Conservation (phyloP, 2,797 vertebrate species). For the Bucorvus abyssinicus region DNA sequence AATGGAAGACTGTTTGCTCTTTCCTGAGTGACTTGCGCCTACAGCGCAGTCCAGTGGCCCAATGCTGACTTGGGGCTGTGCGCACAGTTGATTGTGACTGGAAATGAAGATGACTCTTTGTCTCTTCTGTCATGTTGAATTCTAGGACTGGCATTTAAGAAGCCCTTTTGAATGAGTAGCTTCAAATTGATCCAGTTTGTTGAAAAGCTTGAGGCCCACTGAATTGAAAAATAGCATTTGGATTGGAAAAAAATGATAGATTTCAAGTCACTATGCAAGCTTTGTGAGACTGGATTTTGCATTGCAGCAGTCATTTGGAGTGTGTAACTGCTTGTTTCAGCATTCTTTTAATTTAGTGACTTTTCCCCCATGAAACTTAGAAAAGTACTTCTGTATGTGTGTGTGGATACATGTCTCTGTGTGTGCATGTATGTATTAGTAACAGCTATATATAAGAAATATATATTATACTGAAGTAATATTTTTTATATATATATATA, state of each 20-base stretch:
- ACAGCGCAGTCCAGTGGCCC: background rate
- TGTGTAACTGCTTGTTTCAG: conserved; percentile 37
- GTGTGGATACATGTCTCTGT: rapidly evolving
- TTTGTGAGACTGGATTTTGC: background rate
- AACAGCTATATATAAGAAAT: background rate
- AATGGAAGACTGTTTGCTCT: background rate
- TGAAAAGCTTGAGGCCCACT: conserved; percentile 46
- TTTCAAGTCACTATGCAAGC: background rate
- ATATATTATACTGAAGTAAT: too few relatives aligned
- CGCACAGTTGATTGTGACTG: conserved; percentile 41
- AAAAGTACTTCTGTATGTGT: background rate
- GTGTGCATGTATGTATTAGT: background rate
- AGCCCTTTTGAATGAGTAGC: conserved; percentile 66
- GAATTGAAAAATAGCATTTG: conserved; percentile 67
- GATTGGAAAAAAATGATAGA: conserved; percentile 30
- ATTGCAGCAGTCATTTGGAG: background rate
- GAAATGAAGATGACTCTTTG: conserved; percentile 58
- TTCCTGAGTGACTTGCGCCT: background rate
- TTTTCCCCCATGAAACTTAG: background rate
- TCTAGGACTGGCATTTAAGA: conserved; percentile 53
- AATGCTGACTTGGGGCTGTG: conserved; percentile 18
- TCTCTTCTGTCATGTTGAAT: conserved; percentile 61
- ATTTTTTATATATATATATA: too few relatives aligned
- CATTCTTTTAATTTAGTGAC: conserved; percentile 1
- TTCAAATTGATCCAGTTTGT: conserved; percentile 71